phyloP scores from a whole-genome alignment of 2,113 vertebrate genomes.

The Salvator merianae region DNA sequence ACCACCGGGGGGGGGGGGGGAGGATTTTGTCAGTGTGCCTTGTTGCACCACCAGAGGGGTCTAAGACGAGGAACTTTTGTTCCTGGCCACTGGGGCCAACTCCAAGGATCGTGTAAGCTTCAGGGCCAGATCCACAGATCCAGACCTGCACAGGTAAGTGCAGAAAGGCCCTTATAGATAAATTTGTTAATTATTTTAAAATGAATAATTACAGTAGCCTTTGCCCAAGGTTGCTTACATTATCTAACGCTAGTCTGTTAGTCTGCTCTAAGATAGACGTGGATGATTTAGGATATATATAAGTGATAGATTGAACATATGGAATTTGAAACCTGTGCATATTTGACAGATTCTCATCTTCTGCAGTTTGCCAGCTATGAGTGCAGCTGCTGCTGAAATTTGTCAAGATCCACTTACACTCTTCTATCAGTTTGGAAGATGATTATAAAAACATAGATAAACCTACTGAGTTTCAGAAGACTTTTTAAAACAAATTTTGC shows the following conservation, averaged over 20 bases:
- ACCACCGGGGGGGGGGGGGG: too few relatives aligned
- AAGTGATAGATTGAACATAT: slow-evolving; percentile 2
- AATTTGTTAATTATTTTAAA: not conserved
- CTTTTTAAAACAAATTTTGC: too few relatives aligned
- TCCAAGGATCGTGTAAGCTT: too few relatives aligned
- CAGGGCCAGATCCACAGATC: too few relatives aligned
- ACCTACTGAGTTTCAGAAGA: too few relatives aligned
- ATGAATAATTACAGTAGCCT: not conserved
- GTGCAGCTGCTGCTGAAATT: slow-evolving; percentile 19
- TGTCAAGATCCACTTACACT: not conserved
- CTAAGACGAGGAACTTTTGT: too few relatives aligned
- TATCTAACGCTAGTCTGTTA: not conserved
- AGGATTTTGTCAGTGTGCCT: too few relatives aligned
- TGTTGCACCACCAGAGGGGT: too few relatives aligned
- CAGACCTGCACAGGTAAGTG: not conserved
- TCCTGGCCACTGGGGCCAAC: too few relatives aligned
- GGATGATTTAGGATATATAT: not conserved
- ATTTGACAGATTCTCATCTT: slow-evolving; percentile 5
- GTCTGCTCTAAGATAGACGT: not conserved
- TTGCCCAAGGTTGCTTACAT: not conserved
- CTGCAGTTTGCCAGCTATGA: slow-evolving; percentile 7
- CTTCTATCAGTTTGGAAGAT: slow-evolving; percentile 4
- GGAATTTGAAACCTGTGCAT: not conserved
- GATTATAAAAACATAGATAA: not conserved
- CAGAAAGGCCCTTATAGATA: not conserved